Base-by-base conservation (phyloP, 2,888 invertebrate genomes). In the Drosophila anomalipes region DNA sequence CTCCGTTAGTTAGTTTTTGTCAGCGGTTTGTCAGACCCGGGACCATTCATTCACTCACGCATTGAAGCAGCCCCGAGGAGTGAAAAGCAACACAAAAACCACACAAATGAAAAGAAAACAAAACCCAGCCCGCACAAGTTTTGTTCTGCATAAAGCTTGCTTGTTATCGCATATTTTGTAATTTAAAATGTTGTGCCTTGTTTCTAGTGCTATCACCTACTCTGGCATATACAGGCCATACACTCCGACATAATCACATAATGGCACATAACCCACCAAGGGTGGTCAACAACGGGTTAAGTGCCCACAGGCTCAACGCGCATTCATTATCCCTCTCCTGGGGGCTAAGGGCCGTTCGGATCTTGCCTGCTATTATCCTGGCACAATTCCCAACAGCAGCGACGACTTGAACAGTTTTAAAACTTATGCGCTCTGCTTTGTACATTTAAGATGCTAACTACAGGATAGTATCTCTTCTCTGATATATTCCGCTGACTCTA, bases 271-370 rank as follows among this genome's bases (percentile, higher is more conserved):
- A 16, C 63, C 52, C 58, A 32, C 54, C 51, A 26, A 16, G 63
- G 77, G 4, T 2, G 81, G 81, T 81, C 81, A 80, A 67, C 81
- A 79, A 78, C 75, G 81, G 80, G 81, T 75, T 81, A 80, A 81
- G 75, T 78, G 81, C 64, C 80, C 81, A 77, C 69, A 81, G 81
- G 78, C 75, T 59, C 39, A 53, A 41, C 56, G 77, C 71, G 75
- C 79, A 72, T 79, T 81, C 81, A 81, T 81, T 81, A 81, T 64
- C 75, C 81, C 65, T 70, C 54, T 65, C 58, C 67, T 37, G 64
- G 30, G 57, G 66, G 66, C 66, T 57, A 62, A 59, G 49, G 64
- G 58, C 47, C 41, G 32, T 56, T 49, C 49, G 47, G 57, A 58
- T 62, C 68, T 60, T 61, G 53, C 41, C 60, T 75, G 58, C 70